Base-by-base conservation (phyloP, 2,113 vertebrate species). In the Clarias batrachus region DNA sequence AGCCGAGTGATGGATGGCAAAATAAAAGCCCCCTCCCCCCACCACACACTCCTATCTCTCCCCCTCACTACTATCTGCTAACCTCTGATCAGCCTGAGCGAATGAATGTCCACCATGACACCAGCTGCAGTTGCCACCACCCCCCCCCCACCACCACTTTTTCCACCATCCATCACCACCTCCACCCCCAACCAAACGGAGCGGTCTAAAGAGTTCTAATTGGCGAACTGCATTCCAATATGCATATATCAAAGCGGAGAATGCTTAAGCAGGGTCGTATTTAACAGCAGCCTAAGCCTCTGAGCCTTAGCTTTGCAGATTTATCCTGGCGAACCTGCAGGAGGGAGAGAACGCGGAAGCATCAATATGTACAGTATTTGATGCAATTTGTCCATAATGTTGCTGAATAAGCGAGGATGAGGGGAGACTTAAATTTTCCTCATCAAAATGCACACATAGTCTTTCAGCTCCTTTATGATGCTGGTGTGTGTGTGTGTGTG, bases 1-100 rank as follows among this genome's bases (percentile, higher is more conserved):
- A 63, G 77, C 54, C 57, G 25, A 82, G 87, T 90, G 91, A 92
- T 85, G 88, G 89, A 92, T 91, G 85, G 88, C 48, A 82, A 88
- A 89, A 88, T 88, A 92, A 90, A 88, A 89, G 85, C 87, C 76
- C 81, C 77, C 77, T 54, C 81, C 63, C 63, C 87, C 1, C 13
- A 14, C 27, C 68, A 71, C n/a, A n/a, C 6, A 16, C 52, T 33
- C 19, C 54, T 13, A 41, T 60, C 74, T 41, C 56, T 77, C 79
- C 76, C 87, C 8, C 65, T 21, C 79, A 4, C 59, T 37, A 30
- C 66, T 78, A 80, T 78, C 81, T 81, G 66, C 87, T 82, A 82
- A 81, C 76, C 85, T 81, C 85, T 86, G 87, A 89, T 89, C 86
- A 87, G 79, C 79, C 30, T n/a, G 85, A 80, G 77, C 27, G 74